Percentiles rank a stretch among this genome's conserved stretches.
phyloP scores from a whole-genome alignment of 1,140 invertebrate species.

The Drosophila kohkoa region DNA sequence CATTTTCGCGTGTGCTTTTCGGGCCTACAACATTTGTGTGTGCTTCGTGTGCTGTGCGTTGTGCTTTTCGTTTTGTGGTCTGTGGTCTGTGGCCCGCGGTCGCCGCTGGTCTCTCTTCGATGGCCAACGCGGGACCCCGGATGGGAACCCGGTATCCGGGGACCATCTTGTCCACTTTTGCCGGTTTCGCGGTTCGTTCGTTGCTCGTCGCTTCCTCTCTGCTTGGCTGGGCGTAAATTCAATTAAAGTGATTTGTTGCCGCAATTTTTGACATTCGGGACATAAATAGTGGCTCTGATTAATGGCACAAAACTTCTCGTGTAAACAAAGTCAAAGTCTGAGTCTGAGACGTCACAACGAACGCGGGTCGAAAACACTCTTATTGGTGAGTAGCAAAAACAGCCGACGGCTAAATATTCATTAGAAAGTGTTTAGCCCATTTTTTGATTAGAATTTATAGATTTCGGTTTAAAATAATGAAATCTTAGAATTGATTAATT shows the following conservation, averaged over 20 bases:
- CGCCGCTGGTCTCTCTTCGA: not conserved
- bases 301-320: constrained; percentile 44
- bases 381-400: constrained; percentile 42
- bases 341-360: constrained; percentile 11
- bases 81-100: constrained; percentile 24
- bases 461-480: no score
- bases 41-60: constrained; percentile 16
- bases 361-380: constrained; percentile 2
- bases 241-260: constrained; percentile 80
- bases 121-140: constrained; percentile 6
- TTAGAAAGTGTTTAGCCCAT: no score
- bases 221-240: constrained; percentile 72
- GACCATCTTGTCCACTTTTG: constrained; percentile 22
- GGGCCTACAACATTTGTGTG: constrained; percentile 53
- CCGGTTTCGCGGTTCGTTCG: constrained; percentile 29
- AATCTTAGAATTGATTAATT: no score
- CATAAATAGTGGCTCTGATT: constrained; percentile 70
- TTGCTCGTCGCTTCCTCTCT: constrained; percentile 10
- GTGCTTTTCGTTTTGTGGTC: constrained; percentile 7
- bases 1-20: constrained; percentile 69
- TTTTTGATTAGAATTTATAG: no score
- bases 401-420: not conserved
- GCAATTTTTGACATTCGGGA: constrained; percentile 73
- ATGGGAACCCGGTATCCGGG: constrained; percentile 14
- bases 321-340: constrained; percentile 34